Evolutionary conservation across 2,888 invertebrate genomes (phyloP).

Genomic region (Eristalis pertinax): DNA sequence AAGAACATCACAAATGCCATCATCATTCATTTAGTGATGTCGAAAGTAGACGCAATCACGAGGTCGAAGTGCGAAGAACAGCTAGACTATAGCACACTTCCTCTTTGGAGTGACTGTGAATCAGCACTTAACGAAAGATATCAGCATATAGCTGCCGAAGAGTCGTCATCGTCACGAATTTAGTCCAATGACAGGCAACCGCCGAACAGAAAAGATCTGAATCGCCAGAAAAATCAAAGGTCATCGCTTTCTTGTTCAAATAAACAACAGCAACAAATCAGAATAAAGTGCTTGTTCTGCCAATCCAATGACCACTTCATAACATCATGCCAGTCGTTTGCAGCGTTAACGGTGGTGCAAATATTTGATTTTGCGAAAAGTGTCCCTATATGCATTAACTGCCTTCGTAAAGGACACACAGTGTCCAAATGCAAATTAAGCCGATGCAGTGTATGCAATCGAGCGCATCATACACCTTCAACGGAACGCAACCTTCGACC

Average conservation of each 20-base stretch:
- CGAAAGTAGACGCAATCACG: slow-evolving; percentile 45
- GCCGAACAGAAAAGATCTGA: not conserved
- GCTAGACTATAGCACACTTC: slow-evolving; percentile 44
- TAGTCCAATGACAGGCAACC: no score
- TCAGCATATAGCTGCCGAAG: not conserved
- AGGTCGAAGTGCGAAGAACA: slow-evolving; percentile 49
- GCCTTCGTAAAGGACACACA: slow-evolving; percentile 54
- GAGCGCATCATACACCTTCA: no score
- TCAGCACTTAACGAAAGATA: slow-evolving; percentile 39
- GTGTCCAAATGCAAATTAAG: slow-evolving; percentile 28
- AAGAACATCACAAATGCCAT: slow-evolving; percentile 56
- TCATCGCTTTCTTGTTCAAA: slow-evolving; percentile 2
- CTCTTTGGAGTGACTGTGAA: slow-evolving; percentile 53
- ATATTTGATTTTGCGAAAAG: slow-evolving; percentile 36
- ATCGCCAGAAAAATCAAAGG: not conserved
- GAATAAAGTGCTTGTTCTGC: slow-evolving; percentile 2
- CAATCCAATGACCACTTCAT: slow-evolving; percentile 3
- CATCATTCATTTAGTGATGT: slow-evolving; percentile 53
- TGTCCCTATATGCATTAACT: slow-evolving; percentile 47
- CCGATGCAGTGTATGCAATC: no score
- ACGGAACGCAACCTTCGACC: no score
- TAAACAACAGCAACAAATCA: not conserved
- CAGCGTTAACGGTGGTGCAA: slow-evolving; percentile 13
- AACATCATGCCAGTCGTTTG: slow-evolving; percentile 1
- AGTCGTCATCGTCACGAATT: not conserved